Conservation (phyloP, 2,113 vertebrate species). For the Porphyrio hochstetteri region DNA sequence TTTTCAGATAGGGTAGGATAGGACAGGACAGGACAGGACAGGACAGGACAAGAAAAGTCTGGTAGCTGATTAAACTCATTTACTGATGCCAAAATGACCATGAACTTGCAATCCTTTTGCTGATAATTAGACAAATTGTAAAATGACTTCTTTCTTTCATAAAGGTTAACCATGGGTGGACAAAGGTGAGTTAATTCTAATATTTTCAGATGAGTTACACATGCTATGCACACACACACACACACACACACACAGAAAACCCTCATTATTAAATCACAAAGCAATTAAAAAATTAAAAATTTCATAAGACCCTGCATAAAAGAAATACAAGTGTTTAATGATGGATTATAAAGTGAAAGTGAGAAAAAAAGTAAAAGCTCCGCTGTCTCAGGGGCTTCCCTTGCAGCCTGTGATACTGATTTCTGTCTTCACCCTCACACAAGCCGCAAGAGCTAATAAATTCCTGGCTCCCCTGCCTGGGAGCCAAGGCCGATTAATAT, state of each 20-base stretch:
- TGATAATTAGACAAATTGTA: background rate
- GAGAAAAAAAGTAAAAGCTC: constrained; percentile 65
- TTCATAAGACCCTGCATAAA: constrained; percentile 81
- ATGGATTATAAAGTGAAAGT: constrained; percentile 78
- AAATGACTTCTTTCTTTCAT: background rate
- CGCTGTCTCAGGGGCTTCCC: constrained; percentile 80
- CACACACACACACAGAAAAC: constrained; percentile 55
- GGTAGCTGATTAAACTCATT: background rate
- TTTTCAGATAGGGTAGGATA: background rate
- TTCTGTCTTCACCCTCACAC: constrained; percentile 78
- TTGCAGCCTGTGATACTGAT: constrained; percentile 76
- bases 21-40: background rate
- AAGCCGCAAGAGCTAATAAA: constrained; percentile 91
- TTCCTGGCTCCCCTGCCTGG: constrained; percentile 87
- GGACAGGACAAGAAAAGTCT: background rate
- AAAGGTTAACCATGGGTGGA: constrained; percentile 25
- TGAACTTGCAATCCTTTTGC: background rate
- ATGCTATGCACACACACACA: constrained; percentile 22
- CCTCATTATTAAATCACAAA: constrained; percentile 82
- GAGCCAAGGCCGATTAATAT: constrained; percentile 98
- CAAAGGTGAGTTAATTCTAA: constrained; percentile 50
- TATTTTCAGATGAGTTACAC: constrained; percentile 52
- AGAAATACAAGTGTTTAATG: constrained; percentile 85
- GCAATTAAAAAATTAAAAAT: constrained; percentile 87
- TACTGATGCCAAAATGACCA: background rate